A percentile compares a stretch with the other conserved stretches of the same genome.
Evolutionary conservation across 2,888 invertebrate genomes (phyloP).

Genomic region (Erebia aethiops): DNA sequence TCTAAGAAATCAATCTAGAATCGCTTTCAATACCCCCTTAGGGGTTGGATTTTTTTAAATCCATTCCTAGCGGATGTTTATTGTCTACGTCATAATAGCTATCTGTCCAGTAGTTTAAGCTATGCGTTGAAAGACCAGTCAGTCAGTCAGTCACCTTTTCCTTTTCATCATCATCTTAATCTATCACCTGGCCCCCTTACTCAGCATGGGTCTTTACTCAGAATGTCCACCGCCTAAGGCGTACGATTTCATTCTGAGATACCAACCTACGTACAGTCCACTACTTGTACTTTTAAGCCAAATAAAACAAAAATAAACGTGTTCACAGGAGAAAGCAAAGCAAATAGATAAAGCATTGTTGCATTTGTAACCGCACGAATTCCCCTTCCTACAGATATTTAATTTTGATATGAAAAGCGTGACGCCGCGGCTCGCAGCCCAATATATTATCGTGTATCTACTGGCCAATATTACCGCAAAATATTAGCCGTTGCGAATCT

Average conservation of each 20-base stretch:
- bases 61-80: no score
- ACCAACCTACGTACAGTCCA: neutral
- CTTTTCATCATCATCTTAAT: no score
- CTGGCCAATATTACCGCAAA: slow-evolving; percentile 77
- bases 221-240: neutral
- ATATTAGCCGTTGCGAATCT: slow-evolving; percentile 79
- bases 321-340: slow-evolving; percentile 35
- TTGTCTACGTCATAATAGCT: no score
- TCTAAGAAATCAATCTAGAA: no score
- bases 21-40: no score
- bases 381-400: slow-evolving; percentile 67
- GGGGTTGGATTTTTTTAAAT: no score
- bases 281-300: slow-evolving; percentile 4
- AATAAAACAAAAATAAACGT: slow-evolving; percentile 36
- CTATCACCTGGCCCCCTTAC: no score
- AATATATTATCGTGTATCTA: slow-evolving; percentile 76
- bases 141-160: neutral
- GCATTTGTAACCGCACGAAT: slow-evolving; percentile 36
- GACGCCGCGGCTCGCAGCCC: slow-evolving; percentile 57
- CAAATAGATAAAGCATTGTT: slow-evolving; percentile 40
- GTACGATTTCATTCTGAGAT: neutral
- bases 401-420: slow-evolving; percentile 79
- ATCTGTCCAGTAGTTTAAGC: no score
- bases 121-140: neutral
- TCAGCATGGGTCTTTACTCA: no score